Percentiles rank a stretch among this genome's conserved stretches.
Conservation (phyloP, 2,113 vertebrate genomes). For the Edolisoma coerulescens region DNA sequence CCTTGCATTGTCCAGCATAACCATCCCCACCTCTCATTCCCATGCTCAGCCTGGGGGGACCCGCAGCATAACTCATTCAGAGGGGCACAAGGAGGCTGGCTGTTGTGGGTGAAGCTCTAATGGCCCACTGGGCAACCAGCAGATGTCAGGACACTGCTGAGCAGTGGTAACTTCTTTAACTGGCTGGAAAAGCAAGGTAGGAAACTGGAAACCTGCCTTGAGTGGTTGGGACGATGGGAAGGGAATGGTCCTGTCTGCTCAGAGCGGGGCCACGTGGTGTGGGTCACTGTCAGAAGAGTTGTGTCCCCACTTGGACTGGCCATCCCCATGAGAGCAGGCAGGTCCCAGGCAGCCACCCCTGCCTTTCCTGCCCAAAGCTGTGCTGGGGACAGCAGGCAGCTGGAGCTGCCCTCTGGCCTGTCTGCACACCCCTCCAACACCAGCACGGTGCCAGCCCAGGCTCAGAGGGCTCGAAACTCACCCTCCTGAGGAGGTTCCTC, state of each 20-base stretch:
- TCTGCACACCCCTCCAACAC: not conserved
- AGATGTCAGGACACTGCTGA: not conserved
- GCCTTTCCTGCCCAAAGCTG: not conserved
- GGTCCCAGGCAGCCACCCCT: not conserved
- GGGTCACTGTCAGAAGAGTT: not conserved
- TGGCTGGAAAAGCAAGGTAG: not conserved
- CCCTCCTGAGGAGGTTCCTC: not conserved
- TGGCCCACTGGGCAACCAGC: not conserved
- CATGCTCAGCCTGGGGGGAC: not conserved
- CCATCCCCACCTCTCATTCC: not conserved
- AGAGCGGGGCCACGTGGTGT: rapidly evolving
- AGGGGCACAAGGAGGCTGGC: not conserved
- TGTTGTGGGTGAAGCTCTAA: not conserved
- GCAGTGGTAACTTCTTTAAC: not conserved
- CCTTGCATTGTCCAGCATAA: not conserved
- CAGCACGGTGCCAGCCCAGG: not conserved
- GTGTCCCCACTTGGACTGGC: not conserved
- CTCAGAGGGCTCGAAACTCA: not conserved
- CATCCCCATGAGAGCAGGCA: not conserved
- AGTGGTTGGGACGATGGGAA: not conserved
- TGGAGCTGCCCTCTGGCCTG: not conserved
- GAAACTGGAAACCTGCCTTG: not conserved
- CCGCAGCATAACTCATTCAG: not conserved
- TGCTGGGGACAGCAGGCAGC: not conserved
- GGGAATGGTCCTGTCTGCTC: not conserved